Percentiles rank a stretch among this genome's conserved stretches.
Evolutionary conservation across 37 sponge, comb jelly and placozoan species (phyloP).

Genomic region (Dysidea cf. avara): DNA sequence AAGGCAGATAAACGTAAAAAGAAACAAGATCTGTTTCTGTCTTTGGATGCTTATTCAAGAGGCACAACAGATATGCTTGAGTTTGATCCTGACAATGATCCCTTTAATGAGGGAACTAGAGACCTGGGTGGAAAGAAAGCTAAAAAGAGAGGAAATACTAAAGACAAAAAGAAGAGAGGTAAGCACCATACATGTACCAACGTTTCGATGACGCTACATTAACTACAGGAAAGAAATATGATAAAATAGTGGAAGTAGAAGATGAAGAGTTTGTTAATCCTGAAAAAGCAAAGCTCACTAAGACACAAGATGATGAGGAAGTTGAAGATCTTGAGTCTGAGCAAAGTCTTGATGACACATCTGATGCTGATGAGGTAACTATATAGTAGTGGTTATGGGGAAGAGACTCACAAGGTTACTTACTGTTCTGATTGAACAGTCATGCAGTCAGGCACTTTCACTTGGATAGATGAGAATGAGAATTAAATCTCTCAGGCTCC

Average conservation of each 20-base stretch:
- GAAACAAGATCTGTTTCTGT: slow-evolving; percentile 45
- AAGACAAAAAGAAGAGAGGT: neutral
- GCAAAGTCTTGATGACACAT: slow-evolving; percentile 35
- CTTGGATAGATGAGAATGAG: too few relatives aligned
- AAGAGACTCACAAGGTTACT: too few relatives aligned
- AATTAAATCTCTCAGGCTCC: too few relatives aligned
- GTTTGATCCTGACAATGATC: slow-evolving; percentile 19
- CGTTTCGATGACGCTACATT: neutral
- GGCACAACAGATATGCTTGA: slow-evolving; percentile 50
- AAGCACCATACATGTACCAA: neutral
- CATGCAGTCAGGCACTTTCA: too few relatives aligned
- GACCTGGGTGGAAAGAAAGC: slow-evolving; percentile 11
- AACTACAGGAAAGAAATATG: neutral
- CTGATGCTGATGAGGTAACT: slow-evolving; percentile 60
- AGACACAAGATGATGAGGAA: neutral
- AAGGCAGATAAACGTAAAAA: slow-evolving; percentile 24
- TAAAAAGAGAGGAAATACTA: neutral
- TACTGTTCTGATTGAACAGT: too few relatives aligned
- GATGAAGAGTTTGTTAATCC: neutral
- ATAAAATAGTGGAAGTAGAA: neutral
- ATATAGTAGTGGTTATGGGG: too few relatives aligned
- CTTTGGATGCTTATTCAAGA: slow-evolving; percentile 60
- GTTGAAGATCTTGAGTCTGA: slow-evolving; percentile 2
- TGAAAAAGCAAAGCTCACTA: neutral
- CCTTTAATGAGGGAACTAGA: neutral